These are phyloP conservation scores for Scopus umbretta DNA, from an alignment of 2,113 vertebrate genomes.

Conservation along the genomic window DNA sequence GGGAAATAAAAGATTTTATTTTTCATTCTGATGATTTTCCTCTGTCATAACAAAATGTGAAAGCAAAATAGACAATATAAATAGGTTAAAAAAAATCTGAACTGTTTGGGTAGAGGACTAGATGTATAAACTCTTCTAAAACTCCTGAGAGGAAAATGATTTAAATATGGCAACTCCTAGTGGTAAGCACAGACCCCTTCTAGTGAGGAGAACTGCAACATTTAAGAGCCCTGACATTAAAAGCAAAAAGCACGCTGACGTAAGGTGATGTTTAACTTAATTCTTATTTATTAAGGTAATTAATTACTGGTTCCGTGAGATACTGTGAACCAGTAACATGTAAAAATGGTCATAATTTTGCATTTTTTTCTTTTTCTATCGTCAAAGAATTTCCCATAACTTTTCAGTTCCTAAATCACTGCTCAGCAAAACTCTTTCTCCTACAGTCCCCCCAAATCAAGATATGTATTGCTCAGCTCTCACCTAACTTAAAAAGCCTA, in stretches of 20 bases:
- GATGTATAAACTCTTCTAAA: not conserved
- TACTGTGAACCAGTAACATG: no score
- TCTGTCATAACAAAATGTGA: not conserved
- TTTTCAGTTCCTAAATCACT: not conserved
- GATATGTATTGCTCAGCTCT: not conserved
- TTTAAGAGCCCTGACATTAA: not conserved
- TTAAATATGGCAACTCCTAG: not conserved
- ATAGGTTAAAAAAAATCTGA: not conserved
- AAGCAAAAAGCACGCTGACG: not conserved
- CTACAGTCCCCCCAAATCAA: not conserved
- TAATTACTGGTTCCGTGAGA: not conserved
- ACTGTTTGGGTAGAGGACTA: not conserved
- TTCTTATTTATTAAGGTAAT: not conserved
- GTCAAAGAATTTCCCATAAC: not conserved
- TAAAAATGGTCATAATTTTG: not conserved
- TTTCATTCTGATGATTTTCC: slow-evolving; percentile 2
- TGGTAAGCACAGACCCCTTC: not conserved
- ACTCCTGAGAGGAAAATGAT: not conserved
- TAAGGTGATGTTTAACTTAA: not conserved
- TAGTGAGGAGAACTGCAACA: not conserved
- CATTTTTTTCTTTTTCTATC: not conserved
- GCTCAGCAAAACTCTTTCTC: not conserved
- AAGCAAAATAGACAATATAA: not conserved
- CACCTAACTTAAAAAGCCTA: not conserved
- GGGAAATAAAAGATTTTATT: not conserved